phyloP scores from a whole-genome alignment of 2,113 vertebrate species.

The Hassar affinis region DNA sequence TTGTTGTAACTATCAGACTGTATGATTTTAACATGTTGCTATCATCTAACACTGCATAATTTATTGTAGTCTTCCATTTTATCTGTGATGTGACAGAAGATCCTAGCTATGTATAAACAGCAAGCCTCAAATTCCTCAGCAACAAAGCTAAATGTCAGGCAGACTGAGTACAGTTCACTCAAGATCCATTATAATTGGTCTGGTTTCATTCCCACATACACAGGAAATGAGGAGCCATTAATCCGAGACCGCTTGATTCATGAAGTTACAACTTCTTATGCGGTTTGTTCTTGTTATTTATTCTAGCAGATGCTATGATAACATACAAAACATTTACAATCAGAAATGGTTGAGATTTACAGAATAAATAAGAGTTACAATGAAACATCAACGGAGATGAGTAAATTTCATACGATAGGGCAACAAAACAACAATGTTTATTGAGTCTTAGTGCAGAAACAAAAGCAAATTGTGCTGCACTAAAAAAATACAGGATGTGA shows the following conservation, averaged over 20 bases:
- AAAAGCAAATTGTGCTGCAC: not conserved
- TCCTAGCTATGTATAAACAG: not conserved
- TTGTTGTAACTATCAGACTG: not conserved
- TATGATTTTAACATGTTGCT: not conserved
- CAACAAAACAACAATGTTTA: not conserved
- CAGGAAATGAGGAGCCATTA: not conserved
- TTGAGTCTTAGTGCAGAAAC: not conserved
- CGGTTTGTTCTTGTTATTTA: constrained; percentile 4
- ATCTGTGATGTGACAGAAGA: not conserved
- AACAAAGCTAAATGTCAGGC: not conserved
- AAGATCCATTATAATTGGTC: not conserved
- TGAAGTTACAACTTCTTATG: not conserved
- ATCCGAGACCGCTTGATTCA: not conserved
- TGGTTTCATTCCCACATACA: not conserved
- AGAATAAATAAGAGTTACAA: not conserved
- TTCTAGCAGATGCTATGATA: constrained; percentile 13
- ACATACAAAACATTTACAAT: constrained; percentile 1
- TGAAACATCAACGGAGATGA: not conserved
- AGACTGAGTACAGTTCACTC: not conserved
- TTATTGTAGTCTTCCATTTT: not conserved
- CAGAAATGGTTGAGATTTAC: not conserved
- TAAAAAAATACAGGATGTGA: not conserved
- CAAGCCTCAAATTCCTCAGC: not conserved
- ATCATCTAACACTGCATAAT: not conserved
- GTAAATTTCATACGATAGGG: not conserved